These are phyloP conservation scores for Serripes groenlandicus DNA, from an alignment of 2,888 invertebrate species.

Conservation along the genomic window DNA sequence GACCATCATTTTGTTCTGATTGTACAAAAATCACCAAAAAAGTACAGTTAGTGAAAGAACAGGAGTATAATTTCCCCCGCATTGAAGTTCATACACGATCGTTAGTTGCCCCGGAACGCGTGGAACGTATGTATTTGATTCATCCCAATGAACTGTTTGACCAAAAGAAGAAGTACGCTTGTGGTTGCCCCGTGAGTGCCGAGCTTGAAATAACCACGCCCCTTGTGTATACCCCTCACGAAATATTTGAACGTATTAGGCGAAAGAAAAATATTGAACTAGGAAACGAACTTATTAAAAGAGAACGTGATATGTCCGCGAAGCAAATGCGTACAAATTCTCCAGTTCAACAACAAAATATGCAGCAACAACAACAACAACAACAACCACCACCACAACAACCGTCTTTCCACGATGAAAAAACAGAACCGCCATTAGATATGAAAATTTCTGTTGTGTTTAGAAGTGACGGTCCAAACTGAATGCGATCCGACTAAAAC, in stretches of 20 bases:
- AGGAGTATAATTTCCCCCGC: conserved; percentile 67
- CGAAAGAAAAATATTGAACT: conserved; percentile 51
- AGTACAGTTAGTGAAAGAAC: conserved; percentile 48
- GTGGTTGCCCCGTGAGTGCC: conserved; percentile 63
- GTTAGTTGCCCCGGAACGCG: conserved; percentile 70
- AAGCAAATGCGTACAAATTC: conserved; percentile 2
- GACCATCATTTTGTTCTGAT: conserved; percentile 72
- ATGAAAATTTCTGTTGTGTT: conserved; percentile 67
- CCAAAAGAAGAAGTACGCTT: conserved; percentile 54
- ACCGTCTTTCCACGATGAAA: conserved; percentile 55
- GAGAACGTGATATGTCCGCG: conserved; percentile 21
- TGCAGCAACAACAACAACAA: background rate
- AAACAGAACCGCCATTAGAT: conserved; percentile 61
- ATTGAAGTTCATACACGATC: conserved; percentile 71
- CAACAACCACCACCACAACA: background rate
- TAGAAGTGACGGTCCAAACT: conserved; percentile 38
- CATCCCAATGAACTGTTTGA: conserved; percentile 62
- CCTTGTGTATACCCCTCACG: conserved; percentile 69
- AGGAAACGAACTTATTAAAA: conserved; percentile 40
- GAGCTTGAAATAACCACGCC: conserved; percentile 61
- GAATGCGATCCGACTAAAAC: no score
- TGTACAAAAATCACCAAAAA: conserved; percentile 67
- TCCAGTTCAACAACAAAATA: background rate
- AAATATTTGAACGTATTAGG: conserved; percentile 66
- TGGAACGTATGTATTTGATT: conserved; percentile 64